Conservation (phyloP, 1,140 invertebrate genomes). For the Diorhabda carinulata region DNA sequence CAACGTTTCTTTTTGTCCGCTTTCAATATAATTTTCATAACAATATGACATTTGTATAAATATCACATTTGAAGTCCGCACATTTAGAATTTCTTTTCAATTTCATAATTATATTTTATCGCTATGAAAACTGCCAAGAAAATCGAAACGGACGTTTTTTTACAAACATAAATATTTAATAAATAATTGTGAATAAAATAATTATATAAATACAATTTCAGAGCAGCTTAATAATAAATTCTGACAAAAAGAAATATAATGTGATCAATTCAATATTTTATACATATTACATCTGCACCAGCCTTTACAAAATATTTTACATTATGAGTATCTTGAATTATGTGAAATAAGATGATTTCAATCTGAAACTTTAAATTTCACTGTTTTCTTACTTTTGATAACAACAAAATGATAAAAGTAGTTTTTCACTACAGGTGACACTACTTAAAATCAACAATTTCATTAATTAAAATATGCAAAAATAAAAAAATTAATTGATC, state of each 20-base stretch:
- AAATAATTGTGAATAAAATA: not conserved
- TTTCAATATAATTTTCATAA: not conserved
- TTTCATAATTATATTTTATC: not conserved
- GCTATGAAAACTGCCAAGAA: not conserved
- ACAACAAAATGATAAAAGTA: too few relatives aligned
- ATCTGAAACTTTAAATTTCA: too few relatives aligned
- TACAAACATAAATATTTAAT: not conserved
- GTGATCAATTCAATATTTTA: not conserved
- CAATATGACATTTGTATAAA: not conserved
- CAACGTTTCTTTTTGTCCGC: constrained; percentile 2
- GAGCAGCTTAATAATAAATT: not conserved
- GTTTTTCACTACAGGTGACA: too few relatives aligned
- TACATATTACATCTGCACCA: not conserved
- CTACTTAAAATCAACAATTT: too few relatives aligned
- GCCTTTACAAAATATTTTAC: not conserved
- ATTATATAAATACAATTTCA: not conserved
- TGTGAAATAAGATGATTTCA: not conserved
- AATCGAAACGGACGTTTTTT: not conserved
- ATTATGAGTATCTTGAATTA: not conserved
- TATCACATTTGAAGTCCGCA: not conserved
- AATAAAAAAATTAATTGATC: too few relatives aligned
- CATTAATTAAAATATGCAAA: too few relatives aligned
- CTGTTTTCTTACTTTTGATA: too few relatives aligned
- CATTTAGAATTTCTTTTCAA: not conserved
- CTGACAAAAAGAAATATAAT: not conserved